These are phyloP conservation scores for Poeciliopsis occidentalis DNA, from an alignment of 2,113 vertebrate genomes.

Conservation along the genomic window DNA sequence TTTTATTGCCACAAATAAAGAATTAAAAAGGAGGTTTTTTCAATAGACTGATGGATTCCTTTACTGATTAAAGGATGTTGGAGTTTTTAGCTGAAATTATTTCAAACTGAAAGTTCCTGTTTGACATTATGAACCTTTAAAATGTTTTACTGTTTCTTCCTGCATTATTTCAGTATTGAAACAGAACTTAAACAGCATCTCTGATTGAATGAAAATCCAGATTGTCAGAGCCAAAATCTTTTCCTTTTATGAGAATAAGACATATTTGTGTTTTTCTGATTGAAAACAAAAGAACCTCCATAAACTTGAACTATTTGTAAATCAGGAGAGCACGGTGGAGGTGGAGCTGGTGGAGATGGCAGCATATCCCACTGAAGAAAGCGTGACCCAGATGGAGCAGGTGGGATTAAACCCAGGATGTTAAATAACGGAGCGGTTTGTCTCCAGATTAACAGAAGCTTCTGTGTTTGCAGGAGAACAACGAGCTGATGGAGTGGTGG, in stretches of 20 bases:
- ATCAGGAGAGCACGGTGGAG: constrained; percentile 66
- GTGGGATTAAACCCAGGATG: constrained; percentile 31
- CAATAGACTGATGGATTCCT: neutral
- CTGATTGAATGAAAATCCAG: too few relatives aligned
- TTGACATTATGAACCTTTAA: neutral
- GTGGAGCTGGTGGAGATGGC: constrained; percentile 67
- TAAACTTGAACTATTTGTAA: constrained; percentile 8
- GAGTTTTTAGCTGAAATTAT: neutral
- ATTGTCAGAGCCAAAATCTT: too few relatives aligned
- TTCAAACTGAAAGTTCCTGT: neutral
- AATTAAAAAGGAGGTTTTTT: neutral
- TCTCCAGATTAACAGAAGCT: neutral
- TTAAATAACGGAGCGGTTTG: neutral
- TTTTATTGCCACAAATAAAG: neutral
- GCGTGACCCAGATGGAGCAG: neutral
- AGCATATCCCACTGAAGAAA: constrained; percentile 56
- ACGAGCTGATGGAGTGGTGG: constrained; percentile 78
- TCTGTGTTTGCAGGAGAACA: constrained; percentile 50
- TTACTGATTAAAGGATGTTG: neutral
- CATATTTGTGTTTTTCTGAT: neutral
- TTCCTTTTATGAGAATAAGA: too few relatives aligned
- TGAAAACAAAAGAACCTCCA: neutral
- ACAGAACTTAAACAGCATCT: too few relatives aligned
- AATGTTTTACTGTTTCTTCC: neutral
- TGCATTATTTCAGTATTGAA: too few relatives aligned